Evolutionary conservation across 1,140 invertebrate genomes (phyloP), one percentile per base, ranked within the genome.

Genomic region (Drosophila insularis): DNA sequence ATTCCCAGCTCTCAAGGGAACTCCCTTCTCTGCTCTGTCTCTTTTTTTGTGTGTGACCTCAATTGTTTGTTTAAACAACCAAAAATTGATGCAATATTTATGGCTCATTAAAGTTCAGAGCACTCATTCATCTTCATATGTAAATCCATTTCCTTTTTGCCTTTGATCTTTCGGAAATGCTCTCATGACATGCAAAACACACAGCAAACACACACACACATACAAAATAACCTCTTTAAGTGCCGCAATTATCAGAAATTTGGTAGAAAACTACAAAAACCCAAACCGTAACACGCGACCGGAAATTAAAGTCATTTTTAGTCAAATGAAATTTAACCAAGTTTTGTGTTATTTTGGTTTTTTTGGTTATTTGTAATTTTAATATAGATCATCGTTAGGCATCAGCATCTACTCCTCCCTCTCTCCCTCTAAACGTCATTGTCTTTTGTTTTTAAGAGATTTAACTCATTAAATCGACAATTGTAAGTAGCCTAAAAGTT

Each of bases 261-360:
- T 89, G 77, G 64, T 89, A 82, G 80, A 80, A 78, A 58, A 62
- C 27, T 23, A 64, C 40, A 53, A 62, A 43, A 76, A n/a, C 23
- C 43, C 23, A 50, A 50, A 50, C 43, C 43, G 43, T 50, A 71
- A 86, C 87, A 90, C 87, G 87, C 87, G 82, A 90, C 82, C 87
- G 87, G 87, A 90, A 90, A 90, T 90, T 84, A 81, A 75, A 64
- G 72, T 62, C 75, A 84, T 89, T 90, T 90, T 90, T 78, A 56
- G 64, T 65, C 65, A 76, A 73, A 77, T 81, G 75, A 74, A 81
- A 77, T 74, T 65, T 68, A 74, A 63, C 71, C 65, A 77, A 72
- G 67, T 72, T 86, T 65, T 73, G 39, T 50, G 54, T 77, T 81
- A 70, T 60, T 66, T 67, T 73, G 60, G 62, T 63, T 63, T 54